These are phyloP conservation scores for Ceramica pisi DNA, from an alignment of 2,888 invertebrate genomes.

Conservation along the genomic window DNA sequence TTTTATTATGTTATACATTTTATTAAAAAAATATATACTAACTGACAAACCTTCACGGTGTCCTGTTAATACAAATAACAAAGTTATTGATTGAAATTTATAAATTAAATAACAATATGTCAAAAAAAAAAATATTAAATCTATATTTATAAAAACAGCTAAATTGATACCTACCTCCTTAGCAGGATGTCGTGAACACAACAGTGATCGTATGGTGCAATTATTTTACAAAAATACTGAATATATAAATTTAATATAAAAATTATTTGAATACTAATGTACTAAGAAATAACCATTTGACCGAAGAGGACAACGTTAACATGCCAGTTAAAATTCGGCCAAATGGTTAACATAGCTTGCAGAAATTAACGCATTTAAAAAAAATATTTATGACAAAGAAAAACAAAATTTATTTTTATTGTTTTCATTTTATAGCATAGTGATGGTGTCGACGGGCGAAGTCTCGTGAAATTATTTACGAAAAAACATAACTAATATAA, in stretches of 20 bases:
- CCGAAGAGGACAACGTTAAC: constrained; percentile 39
- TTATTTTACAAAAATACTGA: constrained; percentile 71
- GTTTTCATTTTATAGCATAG: constrained; percentile 63
- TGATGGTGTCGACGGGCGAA: constrained; percentile 64
- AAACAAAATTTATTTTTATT: constrained; percentile 21
- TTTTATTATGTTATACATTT: constrained; percentile 58
- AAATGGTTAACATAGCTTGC: constrained; percentile 41
- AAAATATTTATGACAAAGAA: constrained; percentile 26
- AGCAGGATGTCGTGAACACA: constrained; percentile 53
- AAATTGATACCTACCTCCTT: constrained; percentile 22
- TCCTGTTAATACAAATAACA: constrained; percentile 34
- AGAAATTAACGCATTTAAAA: constrained; percentile 61
- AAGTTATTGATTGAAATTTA: constrained; percentile 39
- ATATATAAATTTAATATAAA: constrained; percentile 55
- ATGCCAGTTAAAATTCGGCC: constrained; percentile 42
- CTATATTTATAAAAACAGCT: constrained; percentile 7
- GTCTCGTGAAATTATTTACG: constrained; percentile 58
- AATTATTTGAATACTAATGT: constrained; percentile 57
- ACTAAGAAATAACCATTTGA: constrained; percentile 46
- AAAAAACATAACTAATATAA: constrained; percentile 33
- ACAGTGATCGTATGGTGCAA: constrained; percentile 75
- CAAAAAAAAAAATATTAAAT: background rate
- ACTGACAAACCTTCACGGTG: constrained; percentile 46
- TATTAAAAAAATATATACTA: constrained; percentile 49
- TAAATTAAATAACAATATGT: background rate